phyloP scores from a whole-genome alignment of 2,797 vertebrate species.

The Gallinago stenura region DNA sequence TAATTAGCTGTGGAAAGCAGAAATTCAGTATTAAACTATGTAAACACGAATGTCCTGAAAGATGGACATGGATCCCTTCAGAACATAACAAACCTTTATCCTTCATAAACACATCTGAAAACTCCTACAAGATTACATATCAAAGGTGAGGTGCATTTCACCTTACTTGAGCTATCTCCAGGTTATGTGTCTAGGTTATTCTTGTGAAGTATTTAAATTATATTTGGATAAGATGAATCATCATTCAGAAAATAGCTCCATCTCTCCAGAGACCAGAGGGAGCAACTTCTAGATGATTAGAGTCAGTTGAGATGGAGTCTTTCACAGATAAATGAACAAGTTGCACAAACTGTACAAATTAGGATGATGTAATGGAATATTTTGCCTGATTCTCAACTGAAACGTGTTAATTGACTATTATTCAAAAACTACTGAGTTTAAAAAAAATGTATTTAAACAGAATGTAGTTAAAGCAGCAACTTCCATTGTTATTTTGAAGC shows the following conservation, averaged over 20 bases:
- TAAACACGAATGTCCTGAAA: neutral
- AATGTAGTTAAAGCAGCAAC: neutral
- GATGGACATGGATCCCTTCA: neutral
- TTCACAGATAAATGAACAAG: neutral
- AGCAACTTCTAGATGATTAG: neutral
- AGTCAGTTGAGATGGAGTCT: neutral
- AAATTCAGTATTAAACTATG: neutral
- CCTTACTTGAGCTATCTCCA: neutral
- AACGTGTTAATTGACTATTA: neutral
- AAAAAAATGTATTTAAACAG: neutral
- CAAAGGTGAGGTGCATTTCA: neutral
- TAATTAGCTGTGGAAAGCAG: neutral
- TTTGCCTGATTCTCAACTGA: neutral
- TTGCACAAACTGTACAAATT: neutral
- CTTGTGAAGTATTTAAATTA: neutral
- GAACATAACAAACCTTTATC: neutral
- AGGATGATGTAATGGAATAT: neutral
- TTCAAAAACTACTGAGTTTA: neutral
- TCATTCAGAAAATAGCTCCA: neutral
- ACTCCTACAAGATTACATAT: neutral
- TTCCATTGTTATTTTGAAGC: neutral
- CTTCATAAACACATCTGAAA: neutral
- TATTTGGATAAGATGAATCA: neutral
- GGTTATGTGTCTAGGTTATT: neutral
- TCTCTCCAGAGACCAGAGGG: neutral